Evolutionary conservation across 1,140 invertebrate genomes (phyloP), one percentile per base, ranked within the genome.

Genomic region (Fopius arisanus): DNA sequence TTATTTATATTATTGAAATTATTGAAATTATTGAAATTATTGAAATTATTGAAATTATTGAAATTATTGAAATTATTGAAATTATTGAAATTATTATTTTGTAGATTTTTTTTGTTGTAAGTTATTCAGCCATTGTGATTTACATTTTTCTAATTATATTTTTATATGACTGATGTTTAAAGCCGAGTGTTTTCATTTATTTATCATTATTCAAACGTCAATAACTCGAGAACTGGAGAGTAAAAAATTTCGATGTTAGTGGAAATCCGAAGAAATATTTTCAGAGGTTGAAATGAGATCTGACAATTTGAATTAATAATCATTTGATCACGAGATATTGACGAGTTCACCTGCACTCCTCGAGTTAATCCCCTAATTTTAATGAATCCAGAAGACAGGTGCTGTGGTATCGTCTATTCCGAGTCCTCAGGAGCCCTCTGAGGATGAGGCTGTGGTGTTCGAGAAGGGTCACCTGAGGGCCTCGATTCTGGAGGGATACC

Each of bases 401-500:
- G 54, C 19, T 2, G 3, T 26, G 2, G 3, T 19, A 12, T 59
- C 54, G 16, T 26, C 54, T 59, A 3, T 23, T 12, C 9, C 19
- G 5, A 59, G 7, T 14, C 23, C 54, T 26, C 54, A 54, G 40
- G 10, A 33, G 37, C 26, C 43, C 70, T 14, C 7, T 2, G 5
- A 54, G 0, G 23, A 67, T 12, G 71, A 54, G n/a, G 29, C 54
- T 9, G 23, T 59, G 12, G 51, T 73, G 7, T 54, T 73, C 9
- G 43, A 73, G 5, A 41, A 67, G 16, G 31, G 19, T 59, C 43
- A 73, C 51, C 67, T 85, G 19, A 77, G 74, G n/a, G 82, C 81
- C 29, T 75, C 77, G 28, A 80, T 84, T n/a, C 29, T 76, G 9
- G 75, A 79, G 37, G 78, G 51, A 3, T 14, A 41, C 19, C 33